Base-by-base conservation (phyloP, 1,140 invertebrate genomes). In the Archivesica marissinica region DNA sequence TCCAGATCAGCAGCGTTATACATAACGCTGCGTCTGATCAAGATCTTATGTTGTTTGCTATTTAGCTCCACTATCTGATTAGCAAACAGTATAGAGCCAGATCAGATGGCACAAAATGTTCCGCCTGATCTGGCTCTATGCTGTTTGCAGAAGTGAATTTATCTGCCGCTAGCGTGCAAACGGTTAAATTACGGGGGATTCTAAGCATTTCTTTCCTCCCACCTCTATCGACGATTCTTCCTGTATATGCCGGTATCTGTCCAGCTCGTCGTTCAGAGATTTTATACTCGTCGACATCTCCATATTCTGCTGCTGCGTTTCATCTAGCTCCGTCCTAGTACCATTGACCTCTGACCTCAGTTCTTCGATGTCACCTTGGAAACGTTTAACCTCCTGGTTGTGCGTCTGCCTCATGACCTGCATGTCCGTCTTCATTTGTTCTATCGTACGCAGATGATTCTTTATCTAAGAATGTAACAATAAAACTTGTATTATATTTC, bases 341-440 rank as follows among this genome's bases (percentile, higher is more conserved):
- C 74, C 54, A 17, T 90, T 81, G 4, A 90, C 47, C 39, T 92
- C 89, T 17, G 90, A 89, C 20, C 85, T 82, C 41, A 90, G 28
- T 13, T 86, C 50, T 35, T 89, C 91, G 20, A 92, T 84, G 61
- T 93, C 93, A 39, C 90, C 88, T 70, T 92, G 89, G 47, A 92
- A 86, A 38, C 92, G 90, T 17, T 89, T 85, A 13, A 89, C 82
- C 72, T 93, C 93, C 79, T 92, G 91, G 23, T 86, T 74, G 66
- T 92, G 89, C n/a, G 86, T 90, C 33, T 86, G 85, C 80, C 86
- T 88, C 38, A 86, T 85, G 76, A 91, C 81, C 59, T 90, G 87
- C 11, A 92, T 72, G 70, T 93, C 93, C 20, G 89, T 87, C 78
- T 93, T 93, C 77, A 92, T 75, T 81, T 93, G 92, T 23, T 93